Base-by-base conservation (phyloP, 2,797 vertebrate species). In the Momotus momota region DNA sequence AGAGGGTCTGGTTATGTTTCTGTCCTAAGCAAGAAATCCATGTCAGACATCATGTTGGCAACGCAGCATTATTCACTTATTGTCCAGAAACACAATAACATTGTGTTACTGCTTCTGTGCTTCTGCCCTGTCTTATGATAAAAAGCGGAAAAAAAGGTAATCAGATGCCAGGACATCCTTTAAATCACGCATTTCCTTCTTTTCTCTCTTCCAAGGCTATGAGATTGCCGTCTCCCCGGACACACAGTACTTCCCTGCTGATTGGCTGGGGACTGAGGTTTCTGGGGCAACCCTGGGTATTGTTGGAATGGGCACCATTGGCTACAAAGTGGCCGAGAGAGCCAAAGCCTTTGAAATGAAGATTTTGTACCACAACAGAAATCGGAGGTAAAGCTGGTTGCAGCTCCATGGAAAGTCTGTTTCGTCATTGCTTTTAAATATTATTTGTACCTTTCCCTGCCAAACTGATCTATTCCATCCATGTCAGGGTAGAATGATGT, bases 291-390 rank as follows among this genome's bases (percentile, higher is more conserved):
- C 98, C 26, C 84, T 99, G 86, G 99, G 99, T 6, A 98, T 99
- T 10, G 66, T 99, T 23, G 98, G 98, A 95, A 98, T 99, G 98
- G 99, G 99, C 72, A 40, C 78, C 18, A 98, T 99, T 23, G 99
- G 98, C 70, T 98, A 97, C 69, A 98, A 97, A 93, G 96, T 99
- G 5, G 98, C 98, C 11, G 75, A 98, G 90, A 98, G 98, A 97
- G 98, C 98, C 75, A 98, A 91, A 97, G 98, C 98, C 29, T 99
- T 99, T 94, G 98, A 98, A 51, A 99, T 99, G 98, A 98, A 98
- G 91, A 98, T 99, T 95, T 93, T 99, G 75, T 99, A 99, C 95
- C 97, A 98, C 95, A 99, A 98, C 92, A 97, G 98, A 93, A 98
- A 54, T 67, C 97, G 77, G 91, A 98, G 98, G 98, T 98, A 97